Conservation (phyloP, 2,113 vertebrate species). For the Tragelaphus imberbis region DNA sequence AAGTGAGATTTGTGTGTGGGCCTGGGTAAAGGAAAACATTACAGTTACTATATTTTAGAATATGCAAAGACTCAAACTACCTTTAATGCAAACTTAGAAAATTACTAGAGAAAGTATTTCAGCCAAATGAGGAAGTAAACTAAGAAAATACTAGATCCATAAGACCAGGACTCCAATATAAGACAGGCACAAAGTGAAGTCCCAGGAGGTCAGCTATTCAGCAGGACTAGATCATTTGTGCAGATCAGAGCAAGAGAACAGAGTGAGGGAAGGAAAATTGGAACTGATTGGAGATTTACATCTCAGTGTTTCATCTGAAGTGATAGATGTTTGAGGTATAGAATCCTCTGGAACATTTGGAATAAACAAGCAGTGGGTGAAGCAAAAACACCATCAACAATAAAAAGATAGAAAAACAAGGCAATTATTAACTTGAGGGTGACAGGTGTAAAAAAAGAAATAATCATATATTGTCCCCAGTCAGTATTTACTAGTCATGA, state of each 20-base stretch:
- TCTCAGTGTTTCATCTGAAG: neutral
- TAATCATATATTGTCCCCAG: neutral
- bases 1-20: neutral
- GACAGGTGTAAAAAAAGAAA: neutral
- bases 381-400: neutral
- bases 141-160: neutral
- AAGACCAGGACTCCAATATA: neutral
- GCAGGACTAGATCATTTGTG: neutral
- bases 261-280: neutral
- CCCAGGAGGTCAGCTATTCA: neutral
- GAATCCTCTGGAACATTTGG: neutral
- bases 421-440: neutral
- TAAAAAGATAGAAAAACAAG: neutral
- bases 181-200: neutral
- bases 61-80: neutral
- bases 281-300: neutral
- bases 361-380: neutral
- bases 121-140: neutral
- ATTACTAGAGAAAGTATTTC: neutral
- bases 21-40: neutral
- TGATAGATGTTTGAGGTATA: neutral
- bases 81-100: constrained; percentile 1
- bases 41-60: neutral
- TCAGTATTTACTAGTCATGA: neutral
- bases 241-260: neutral